phyloP scores from a whole-genome alignment of 1,140 invertebrate genomes.

The Babylonia areolata region DNA sequence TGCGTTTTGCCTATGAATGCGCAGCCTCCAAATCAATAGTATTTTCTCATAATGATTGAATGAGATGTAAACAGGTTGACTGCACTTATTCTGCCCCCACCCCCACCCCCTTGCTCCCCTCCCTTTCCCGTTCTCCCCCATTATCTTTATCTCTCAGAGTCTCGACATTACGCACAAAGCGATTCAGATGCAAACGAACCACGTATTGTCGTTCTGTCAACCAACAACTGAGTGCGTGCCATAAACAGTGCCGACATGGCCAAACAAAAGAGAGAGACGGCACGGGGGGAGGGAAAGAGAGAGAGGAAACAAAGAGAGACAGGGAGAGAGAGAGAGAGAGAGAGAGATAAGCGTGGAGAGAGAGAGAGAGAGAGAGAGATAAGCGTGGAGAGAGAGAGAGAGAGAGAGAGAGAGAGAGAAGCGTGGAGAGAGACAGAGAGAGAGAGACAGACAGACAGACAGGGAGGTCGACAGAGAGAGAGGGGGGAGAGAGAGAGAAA shows the following conservation, averaged over 20 bases:
- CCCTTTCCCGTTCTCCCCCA: background rate
- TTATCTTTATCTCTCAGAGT: background rate
- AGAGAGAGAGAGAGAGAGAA: conserved; percentile 16
- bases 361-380: background rate
- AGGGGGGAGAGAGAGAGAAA: conserved; percentile 10
- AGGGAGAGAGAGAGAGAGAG: conserved; percentile 21
- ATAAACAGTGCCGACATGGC: background rate
- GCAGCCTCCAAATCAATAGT: too few relatives aligned
- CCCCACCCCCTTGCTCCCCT: background rate
- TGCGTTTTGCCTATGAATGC: too few relatives aligned
- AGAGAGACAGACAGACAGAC: conserved; percentile 6
- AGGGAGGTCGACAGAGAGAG: background rate
- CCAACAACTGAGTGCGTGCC: background rate
- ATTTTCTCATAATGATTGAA: too few relatives aligned
- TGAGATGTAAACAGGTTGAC: too few relatives aligned
- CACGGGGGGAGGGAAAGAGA: background rate
- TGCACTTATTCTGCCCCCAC: too few relatives aligned
- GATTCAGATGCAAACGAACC: too few relatives aligned
- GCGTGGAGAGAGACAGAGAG: background rate
- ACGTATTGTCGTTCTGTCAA: too few relatives aligned
- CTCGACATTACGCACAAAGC: background rate
- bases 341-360: background rate
- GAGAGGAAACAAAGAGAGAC: background rate
- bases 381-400: background rate
- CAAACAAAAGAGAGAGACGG: background rate